Evolutionary conservation across 2,797 vertebrate genomes (phyloP).

Genomic region (Hydrolagus colliei): DNA sequence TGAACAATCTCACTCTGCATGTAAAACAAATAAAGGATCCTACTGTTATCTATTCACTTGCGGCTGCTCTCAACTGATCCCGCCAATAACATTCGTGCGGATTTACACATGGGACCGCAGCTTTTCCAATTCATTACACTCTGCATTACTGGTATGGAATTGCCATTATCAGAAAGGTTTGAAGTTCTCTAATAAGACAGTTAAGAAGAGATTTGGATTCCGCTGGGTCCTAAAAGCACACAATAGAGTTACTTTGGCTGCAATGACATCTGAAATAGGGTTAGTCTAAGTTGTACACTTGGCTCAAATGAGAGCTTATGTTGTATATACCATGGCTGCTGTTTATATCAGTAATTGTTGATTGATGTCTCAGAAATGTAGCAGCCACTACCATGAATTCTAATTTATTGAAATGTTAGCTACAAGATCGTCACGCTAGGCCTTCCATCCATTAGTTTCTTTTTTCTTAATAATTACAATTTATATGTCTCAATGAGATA

Average conservation of each 20-base stretch:
- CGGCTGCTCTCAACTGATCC: background rate
- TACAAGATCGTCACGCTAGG: no score
- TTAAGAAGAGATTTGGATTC: no score
- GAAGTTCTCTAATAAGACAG: background rate
- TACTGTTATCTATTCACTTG: background rate
- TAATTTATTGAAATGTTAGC: no score
- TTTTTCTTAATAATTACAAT: background rate
- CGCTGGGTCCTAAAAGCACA: background rate
- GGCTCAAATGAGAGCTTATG: no score
- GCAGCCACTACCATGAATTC: no score
- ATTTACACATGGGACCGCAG: background rate
- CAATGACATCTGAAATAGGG: background rate
- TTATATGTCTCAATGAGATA: background rate
- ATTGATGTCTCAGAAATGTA: no score
- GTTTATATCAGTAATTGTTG: no score
- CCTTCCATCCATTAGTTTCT: no score
- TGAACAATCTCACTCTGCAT: background rate
- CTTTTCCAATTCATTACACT: background rate
- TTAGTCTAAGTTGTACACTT: no score
- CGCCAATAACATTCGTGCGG: background rate
- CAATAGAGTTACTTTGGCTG: background rate
- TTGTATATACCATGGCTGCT: no score
- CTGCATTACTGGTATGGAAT: constrained; percentile 11
- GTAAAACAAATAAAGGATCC: background rate
- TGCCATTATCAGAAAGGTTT: background rate